A percentile compares a stretch with the other conserved stretches of the same genome.
Conservation (phyloP, 2,113 vertebrate species). For the Neotoma lepida region DNA sequence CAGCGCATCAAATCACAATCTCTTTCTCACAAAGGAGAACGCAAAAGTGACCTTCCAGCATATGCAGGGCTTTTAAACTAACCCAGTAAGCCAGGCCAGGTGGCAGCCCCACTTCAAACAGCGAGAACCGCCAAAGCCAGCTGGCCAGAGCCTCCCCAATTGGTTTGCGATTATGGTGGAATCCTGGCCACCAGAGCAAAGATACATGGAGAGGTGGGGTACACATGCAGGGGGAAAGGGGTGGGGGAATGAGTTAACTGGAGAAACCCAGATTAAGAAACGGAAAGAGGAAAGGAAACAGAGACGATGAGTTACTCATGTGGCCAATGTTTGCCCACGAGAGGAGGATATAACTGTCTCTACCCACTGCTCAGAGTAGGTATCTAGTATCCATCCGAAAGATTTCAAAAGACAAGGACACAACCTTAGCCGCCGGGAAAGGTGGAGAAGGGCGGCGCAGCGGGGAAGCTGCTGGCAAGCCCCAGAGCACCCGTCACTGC, state of each 20-base stretch:
- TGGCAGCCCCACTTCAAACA: conserved; percentile 59
- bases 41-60: conserved; percentile 71
- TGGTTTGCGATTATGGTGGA: neutral
- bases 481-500: conserved; percentile 57
- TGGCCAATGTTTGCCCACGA: conserved; percentile 67
- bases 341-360: conserved; percentile 44
- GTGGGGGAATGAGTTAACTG: neutral
- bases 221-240: neutral
- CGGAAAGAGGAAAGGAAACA: conserved; percentile 26
- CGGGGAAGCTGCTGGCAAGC: conserved; percentile 53
- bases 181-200: neutral
- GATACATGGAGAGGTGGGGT: neutral
- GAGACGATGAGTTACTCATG: conserved; percentile 54
- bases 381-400: conserved; percentile 57
- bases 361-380: conserved; percentile 38
- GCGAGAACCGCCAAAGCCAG: conserved; percentile 54
- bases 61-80: conserved; percentile 64
- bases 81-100: conserved; percentile 53
- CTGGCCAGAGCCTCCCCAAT: conserved; percentile 39
- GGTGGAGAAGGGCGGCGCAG: neutral
- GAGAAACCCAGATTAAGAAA: conserved; percentile 47
- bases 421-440: neutral
- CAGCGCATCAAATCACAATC: conserved; percentile 60
- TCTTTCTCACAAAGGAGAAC: conserved; percentile 71
- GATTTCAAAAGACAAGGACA: conserved; percentile 65